Percentiles rank a stretch among this genome's conserved stretches.
phyloP scores from a whole-genome alignment of 2,113 vertebrate genomes.

The Amblyornis subalaris region DNA sequence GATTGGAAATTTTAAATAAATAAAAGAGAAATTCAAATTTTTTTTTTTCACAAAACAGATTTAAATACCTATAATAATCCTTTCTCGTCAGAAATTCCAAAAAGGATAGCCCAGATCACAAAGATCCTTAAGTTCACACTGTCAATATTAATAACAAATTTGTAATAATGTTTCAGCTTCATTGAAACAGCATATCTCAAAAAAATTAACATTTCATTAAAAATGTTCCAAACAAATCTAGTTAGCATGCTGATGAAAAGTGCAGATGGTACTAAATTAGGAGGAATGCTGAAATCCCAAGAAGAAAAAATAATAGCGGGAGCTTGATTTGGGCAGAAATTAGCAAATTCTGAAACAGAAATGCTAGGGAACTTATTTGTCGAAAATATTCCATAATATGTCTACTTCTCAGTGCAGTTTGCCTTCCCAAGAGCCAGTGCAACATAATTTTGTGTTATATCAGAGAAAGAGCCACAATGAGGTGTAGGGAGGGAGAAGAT shows the following conservation, averaged over 20 bases:
- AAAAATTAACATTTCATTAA: slow-evolving; percentile 35
- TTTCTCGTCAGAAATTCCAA: neutral
- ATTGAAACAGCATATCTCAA: neutral
- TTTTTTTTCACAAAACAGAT: neutral
- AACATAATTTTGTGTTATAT: neutral
- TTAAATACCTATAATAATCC: neutral
- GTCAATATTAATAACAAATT: neutral
- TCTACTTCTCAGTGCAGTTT: neutral
- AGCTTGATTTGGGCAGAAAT: neutral
- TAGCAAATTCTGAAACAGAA: neutral
- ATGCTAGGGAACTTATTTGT: neutral
- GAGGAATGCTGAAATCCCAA: slow-evolving; percentile 6
- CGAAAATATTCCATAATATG: neutral
- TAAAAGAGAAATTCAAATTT: neutral
- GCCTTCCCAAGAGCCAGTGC: neutral
- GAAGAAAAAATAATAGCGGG: neutral
- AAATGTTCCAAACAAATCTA: slow-evolving; percentile 17
- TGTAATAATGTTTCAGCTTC: neutral
- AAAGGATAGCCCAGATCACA: neutral
- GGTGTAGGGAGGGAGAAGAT: neutral
- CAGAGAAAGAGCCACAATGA: neutral
- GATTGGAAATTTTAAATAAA: neutral
- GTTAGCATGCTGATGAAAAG: slow-evolving; percentile 37
- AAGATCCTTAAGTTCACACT: neutral
- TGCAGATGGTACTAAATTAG: slow-evolving; percentile 51